Evolutionary conservation across 2,797 vertebrate species (phyloP).

Genomic region (Pangasius larnaudii): DNA sequence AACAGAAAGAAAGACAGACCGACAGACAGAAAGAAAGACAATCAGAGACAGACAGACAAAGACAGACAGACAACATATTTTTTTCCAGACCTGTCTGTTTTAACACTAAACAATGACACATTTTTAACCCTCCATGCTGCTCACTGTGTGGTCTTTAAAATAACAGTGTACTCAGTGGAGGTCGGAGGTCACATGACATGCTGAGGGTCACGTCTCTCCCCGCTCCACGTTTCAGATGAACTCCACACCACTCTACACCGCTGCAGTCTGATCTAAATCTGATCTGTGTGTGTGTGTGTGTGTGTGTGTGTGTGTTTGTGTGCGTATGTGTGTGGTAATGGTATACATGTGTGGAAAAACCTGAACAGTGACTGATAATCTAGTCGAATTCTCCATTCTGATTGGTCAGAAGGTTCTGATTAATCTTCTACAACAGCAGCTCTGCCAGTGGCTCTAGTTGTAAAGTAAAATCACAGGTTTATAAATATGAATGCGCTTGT

Average conservation of each 20-base stretch:
- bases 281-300: too few relatives aligned
- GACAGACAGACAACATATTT: too few relatives aligned
- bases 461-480: too few relatives aligned
- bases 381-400: neutral
- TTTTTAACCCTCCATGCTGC: neutral
- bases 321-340: too few relatives aligned
- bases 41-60: neutral
- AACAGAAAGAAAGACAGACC: neutral
- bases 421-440: neutral
- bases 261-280: neutral
- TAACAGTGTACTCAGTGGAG: slow-evolving; percentile 38
- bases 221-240: neutral
- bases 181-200: slow-evolving; percentile 58
- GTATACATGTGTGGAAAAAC: too few relatives aligned
- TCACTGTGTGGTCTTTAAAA: slow-evolving; percentile 38
- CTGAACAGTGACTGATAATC: neutral
- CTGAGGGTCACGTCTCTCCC: slow-evolving; percentile 39
- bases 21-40: neutral
- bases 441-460: too few relatives aligned
- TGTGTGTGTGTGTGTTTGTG: too few relatives aligned
- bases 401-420: neutral
- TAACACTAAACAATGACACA: neutral
- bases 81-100: too few relatives aligned
- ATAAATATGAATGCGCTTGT: neutral
- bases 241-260: neutral